Evolutionary conservation across 2,888 invertebrate genomes (phyloP).

Genomic region (Elmis aenea): DNA sequence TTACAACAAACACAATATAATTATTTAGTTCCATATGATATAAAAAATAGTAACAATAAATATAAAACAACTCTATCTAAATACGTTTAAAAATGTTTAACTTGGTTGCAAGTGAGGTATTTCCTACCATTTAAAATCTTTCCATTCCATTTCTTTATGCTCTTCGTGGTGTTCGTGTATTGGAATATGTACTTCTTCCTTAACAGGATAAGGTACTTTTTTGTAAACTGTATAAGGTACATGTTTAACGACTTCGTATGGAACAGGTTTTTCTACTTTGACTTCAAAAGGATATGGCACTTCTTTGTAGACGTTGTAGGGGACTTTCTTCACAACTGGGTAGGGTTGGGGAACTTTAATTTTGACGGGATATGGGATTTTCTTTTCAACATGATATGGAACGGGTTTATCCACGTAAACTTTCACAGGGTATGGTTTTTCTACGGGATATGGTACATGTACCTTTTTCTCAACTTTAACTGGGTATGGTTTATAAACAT

Average conservation of each 20-base stretch:
- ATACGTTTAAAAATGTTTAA: no score
- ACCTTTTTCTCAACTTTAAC: conserved; percentile 65
- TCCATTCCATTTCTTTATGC: conserved; percentile 16
- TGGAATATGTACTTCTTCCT: conserved; percentile 61
- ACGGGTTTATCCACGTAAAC: conserved; percentile 61
- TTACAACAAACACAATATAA: no score
- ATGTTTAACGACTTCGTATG: conserved; percentile 59
- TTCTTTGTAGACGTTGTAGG: conserved; percentile 62
- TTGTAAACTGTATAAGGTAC: conserved; percentile 57
- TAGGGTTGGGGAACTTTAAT: conserved; percentile 58
- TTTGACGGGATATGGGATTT: conserved; percentile 66
- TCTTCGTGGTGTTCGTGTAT: conserved; percentile 37
- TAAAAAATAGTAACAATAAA: no score
- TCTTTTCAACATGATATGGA: conserved; percentile 66
- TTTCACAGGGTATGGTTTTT: conserved; percentile 58
- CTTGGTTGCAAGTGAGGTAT: no score
- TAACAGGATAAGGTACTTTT: conserved; percentile 55
- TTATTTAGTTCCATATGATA: no score
- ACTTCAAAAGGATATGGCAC: conserved; percentile 67
- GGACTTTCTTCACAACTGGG: conserved; percentile 60
- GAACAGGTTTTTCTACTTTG: conserved; percentile 64
- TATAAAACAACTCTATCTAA: no score
- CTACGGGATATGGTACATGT: conserved; percentile 53
- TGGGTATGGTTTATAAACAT: conserved; percentile 59
- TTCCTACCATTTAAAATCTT: no score